Evolutionary conservation across 2,797 vertebrate species (phyloP).

Genomic region (Chiloscyllium punctatum): DNA sequence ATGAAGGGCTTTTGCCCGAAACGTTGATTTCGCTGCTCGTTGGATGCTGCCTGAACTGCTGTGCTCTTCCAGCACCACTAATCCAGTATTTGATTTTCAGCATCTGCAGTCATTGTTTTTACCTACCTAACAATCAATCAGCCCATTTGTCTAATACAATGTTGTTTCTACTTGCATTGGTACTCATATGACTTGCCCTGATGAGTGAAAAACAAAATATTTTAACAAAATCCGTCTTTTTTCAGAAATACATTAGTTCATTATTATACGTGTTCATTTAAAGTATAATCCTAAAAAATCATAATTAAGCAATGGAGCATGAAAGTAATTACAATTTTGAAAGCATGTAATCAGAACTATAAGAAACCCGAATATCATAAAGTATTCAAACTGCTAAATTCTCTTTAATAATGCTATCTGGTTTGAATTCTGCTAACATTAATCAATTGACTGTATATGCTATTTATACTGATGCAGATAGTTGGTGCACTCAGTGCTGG

Average conservation of each 20-base stretch:
- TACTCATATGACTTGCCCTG: no score
- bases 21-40: no score
- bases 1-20: no score
- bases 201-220: no score
- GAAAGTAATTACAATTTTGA: neutral
- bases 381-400: neutral
- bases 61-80: no score
- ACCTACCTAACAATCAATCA: no score
- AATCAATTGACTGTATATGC: neutral
- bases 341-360: neutral
- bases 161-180: no score
- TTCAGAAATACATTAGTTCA: neutral
- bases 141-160: no score
- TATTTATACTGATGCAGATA: neutral
- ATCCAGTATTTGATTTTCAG: no score
- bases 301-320: neutral
- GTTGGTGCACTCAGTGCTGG: neutral
- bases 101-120: no score
- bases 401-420: neutral
- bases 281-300: neutral
- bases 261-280: neutral
- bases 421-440: neutral
- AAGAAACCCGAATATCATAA: neutral
- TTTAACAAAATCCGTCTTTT: no score
- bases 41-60: no score